These are phyloP conservation scores for Otolemur crassicaudatus DNA, from an alignment of 2,797 vertebrate species.

Conservation along the genomic window DNA sequence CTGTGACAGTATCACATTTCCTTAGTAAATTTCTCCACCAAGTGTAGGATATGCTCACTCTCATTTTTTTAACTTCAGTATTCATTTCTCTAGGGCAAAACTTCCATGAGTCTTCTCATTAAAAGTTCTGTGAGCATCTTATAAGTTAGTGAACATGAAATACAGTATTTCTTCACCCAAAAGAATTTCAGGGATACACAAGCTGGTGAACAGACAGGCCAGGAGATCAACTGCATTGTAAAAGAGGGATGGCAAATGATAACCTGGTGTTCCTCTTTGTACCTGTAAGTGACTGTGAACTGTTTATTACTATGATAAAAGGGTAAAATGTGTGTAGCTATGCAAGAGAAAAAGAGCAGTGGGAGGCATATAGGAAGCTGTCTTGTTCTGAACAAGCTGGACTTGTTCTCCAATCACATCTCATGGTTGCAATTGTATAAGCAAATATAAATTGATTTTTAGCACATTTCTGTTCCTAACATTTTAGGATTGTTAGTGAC, in stretches of 20 bases:
- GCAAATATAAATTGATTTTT: constrained; percentile 52
- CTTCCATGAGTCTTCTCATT: neutral
- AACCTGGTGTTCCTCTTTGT: neutral
- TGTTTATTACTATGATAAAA: neutral
- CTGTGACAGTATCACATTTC: neutral
- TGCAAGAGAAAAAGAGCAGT: neutral
- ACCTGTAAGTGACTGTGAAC: neutral
- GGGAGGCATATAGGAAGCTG: neutral
- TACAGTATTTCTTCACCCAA: neutral
- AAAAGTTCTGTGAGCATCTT: constrained; percentile 7
- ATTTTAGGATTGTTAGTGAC: constrained; percentile 39
- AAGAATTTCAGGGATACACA: neutral
- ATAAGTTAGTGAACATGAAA: neutral
- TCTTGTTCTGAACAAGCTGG: neutral
- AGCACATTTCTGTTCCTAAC: constrained; percentile 32
- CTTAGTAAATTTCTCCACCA: neutral
- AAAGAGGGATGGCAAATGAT: neutral
- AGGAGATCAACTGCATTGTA: neutral
- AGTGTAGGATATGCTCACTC: neutral
- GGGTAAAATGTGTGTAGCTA: neutral
- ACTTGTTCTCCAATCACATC: neutral
- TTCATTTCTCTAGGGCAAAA: constrained; percentile 28
- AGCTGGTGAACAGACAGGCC: neutral
- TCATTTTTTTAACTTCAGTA: neutral
- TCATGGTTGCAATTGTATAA: constrained; percentile 43